Percentiles rank a stretch among this genome's conserved stretches.
Conservation (phyloP, 2,797 vertebrate species). For the Pristis pectinata region DNA sequence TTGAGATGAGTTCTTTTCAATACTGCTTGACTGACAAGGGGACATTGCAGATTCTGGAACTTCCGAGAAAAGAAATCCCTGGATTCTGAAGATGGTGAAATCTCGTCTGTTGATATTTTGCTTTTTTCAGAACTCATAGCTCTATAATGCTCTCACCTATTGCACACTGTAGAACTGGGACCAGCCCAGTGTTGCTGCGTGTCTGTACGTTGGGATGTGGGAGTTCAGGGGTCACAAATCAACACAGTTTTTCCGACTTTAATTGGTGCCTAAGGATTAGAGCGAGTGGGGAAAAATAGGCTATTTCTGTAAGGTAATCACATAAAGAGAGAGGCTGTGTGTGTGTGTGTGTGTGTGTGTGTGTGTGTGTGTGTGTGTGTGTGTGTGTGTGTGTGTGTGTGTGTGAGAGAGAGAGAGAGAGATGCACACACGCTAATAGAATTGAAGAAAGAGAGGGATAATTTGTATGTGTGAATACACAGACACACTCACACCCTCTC, state of each 20-base stretch:
- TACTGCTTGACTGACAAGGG: neutral
- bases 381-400: neutral
- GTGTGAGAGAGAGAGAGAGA: neutral
- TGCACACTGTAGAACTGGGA: neutral
- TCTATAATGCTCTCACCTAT: neutral
- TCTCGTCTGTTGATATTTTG: neutral
- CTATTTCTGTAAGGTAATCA: neutral
- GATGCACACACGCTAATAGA: too few species aligned
- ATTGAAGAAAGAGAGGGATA: neutral
- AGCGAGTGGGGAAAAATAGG: neutral
- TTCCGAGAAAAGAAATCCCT: neutral
- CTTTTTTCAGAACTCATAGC: neutral
- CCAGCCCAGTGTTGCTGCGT: neutral
- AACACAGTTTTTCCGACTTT: slow-evolving; percentile 21
- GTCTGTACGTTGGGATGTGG: neutral
- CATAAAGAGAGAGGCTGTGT: too few species aligned
- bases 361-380: too few species aligned
- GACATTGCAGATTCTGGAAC: neutral
- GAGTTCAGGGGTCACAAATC: neutral
- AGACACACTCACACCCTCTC: neutral
- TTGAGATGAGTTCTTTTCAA: neutral
- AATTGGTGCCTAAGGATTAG: slow-evolving; percentile 6
- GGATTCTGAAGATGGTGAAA: neutral
- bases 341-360: too few species aligned
- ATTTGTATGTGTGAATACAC: neutral